Base-by-base conservation (phyloP, 2,888 invertebrate species). In the Hololepta plana region DNA sequence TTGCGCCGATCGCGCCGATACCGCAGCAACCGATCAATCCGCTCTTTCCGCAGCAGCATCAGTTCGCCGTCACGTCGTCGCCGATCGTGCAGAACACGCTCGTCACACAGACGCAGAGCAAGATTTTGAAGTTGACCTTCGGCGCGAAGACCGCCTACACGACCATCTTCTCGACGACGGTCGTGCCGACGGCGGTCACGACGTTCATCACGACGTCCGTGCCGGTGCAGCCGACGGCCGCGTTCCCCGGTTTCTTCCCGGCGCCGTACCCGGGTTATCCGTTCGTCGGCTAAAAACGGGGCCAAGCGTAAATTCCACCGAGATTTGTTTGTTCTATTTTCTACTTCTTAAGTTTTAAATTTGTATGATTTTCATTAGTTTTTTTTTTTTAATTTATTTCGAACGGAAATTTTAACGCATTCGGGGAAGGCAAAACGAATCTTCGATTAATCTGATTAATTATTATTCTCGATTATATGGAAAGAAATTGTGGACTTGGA, bases 101-200 rank as follows among this genome's bases (percentile, higher is more conserved):
- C 40, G 67, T 82, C 8, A 77, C 76, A 2, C 66, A 76, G 36
- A 82, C 82, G 1, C 70, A 77, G 34, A 82, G 84, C 40, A 76
- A 81, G 55, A 60, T 85, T 26, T 55, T 87, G 33, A 84, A 85
- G 52, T 57, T 87, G 37, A 85, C 84, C 7, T 87, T 87, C 47
- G 85, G 87, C n/a, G 85, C 87, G 15, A 82, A 81, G 51, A 85
- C 85, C 1, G 73, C 84, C 1, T 79, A 77, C 47, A 87, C 87
- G 4, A 87, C 85, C 2, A 60, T 88, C 31, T 84, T 72, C 50
- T 77, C 80, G 2, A 84, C 85, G 19, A 72, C 67, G 42, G 71
- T 87, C 22, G 71, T 85, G 20, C 84, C 85, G 4, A 84, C 84
- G 1, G 62, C 74, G 26, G 51, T 85, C 32, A 85, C 87, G n/a